Evolutionary conservation across 2,113 vertebrate genomes (phyloP).

Genomic region (Chloroceryle aenea): DNA sequence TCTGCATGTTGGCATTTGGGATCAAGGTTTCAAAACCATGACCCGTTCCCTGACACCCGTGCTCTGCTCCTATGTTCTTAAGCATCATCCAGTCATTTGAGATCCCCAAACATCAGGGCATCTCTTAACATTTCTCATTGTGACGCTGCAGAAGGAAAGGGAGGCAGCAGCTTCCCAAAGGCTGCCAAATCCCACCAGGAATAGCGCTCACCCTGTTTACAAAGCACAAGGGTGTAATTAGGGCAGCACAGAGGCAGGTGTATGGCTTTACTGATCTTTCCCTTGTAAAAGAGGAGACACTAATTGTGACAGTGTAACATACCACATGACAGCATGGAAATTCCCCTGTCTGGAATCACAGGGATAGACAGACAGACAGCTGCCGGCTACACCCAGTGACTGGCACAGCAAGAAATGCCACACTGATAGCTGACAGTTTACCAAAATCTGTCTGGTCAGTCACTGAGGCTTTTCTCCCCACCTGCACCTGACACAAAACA

Average conservation of each 20-base stretch:
- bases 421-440: not conserved
- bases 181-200: not conserved
- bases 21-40: not conserved
- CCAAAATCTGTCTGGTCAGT: not conserved
- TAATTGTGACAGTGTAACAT: not conserved
- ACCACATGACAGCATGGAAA: not conserved
- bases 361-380: accelerated
- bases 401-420: not conserved
- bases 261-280: not conserved
- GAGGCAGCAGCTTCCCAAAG: not conserved
- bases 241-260: not conserved
- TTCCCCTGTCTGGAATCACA: not conserved
- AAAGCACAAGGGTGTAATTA: not conserved
- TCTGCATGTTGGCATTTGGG: not conserved
- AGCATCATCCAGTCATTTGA: not conserved
- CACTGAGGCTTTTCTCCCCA: not conserved
- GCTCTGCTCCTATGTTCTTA: not conserved
- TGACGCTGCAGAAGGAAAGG: not conserved
- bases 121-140: not conserved
- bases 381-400: accelerated
- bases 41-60: not conserved
- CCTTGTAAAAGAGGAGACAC: not conserved
- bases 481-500: not conserved
- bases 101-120: not conserved
- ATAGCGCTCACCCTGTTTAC: not conserved